Evolutionary conservation across 2,888 invertebrate genomes (phyloP).

Genomic region (Xestia sexstrigata): DNA sequence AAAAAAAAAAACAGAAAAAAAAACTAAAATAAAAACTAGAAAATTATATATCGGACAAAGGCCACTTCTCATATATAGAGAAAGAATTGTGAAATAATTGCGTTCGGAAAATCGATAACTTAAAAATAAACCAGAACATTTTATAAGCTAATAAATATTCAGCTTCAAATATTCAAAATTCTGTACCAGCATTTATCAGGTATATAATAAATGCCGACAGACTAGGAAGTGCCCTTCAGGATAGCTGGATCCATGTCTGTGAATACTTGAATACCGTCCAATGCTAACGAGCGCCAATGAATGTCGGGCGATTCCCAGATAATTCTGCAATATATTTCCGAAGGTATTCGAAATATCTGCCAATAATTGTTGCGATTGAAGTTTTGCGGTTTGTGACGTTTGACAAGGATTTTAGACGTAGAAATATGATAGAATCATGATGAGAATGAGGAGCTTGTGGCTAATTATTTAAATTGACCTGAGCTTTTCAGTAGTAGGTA

Average conservation of each 20-base stretch:
- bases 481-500: too few relatives aligned
- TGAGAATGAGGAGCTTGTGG: neutral
- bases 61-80: too few relatives aligned
- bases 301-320: conserved; percentile 61
- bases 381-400: neutral
- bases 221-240: conserved; percentile 49
- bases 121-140: neutral
- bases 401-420: neutral
- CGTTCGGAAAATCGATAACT: neutral
- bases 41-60: too few relatives aligned
- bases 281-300: conserved; percentile 70
- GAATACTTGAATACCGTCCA: conserved; percentile 72
- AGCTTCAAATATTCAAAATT: conserved; percentile 23
- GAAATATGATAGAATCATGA: neutral
- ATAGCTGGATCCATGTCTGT: conserved; percentile 55
- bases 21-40: too few relatives aligned
- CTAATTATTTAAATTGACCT: too few relatives aligned
- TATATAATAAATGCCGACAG: conserved; percentile 51
- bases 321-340: conserved; percentile 47
- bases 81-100: neutral
- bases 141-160: conserved; percentile 40
- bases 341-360: conserved; percentile 26
- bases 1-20: too few relatives aligned
- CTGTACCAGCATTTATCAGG: conserved; percentile 27
- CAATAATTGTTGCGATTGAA: neutral